These are phyloP conservation scores for Lipophrys pholis DNA, from an alignment of 2,113 vertebrate species.

Conservation along the genomic window DNA sequence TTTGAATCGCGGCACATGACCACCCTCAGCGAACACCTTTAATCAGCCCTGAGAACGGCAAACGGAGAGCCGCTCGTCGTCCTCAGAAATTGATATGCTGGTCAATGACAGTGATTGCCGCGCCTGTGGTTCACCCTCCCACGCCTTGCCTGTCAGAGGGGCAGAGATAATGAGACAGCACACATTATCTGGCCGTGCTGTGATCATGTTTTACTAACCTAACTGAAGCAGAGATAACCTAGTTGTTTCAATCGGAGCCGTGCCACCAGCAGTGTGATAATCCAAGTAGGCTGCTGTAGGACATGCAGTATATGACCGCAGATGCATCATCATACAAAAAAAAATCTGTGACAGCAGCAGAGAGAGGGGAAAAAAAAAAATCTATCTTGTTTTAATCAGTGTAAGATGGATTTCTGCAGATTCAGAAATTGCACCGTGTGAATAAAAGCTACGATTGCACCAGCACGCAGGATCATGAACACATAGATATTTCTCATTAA, in stretches of 20 bases:
- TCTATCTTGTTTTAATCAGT: slow-evolving; percentile 53
- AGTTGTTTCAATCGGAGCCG: slow-evolving; percentile 23
- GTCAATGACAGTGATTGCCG: slow-evolving; percentile 60
- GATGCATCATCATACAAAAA: slow-evolving; percentile 39
- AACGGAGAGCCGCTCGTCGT: slow-evolving; percentile 5
- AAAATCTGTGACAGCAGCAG: slow-evolving; percentile 5
- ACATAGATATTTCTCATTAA: slow-evolving; percentile 16
- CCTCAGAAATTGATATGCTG: slow-evolving; percentile 42
- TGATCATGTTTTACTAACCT: slow-evolving; percentile 52
- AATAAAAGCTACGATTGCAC: slow-evolving; percentile 24
- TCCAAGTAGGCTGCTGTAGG: neutral
- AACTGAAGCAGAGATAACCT: slow-evolving; percentile 40
- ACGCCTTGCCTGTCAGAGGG: slow-evolving; percentile 39
- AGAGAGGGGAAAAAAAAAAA: slow-evolving; percentile 10
- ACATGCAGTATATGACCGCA: slow-evolving; percentile 7
- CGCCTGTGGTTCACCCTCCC: slow-evolving; percentile 39
- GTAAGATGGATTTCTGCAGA: slow-evolving; percentile 41
- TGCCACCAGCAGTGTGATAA: slow-evolving; percentile 10
- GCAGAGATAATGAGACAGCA: slow-evolving; percentile 55
- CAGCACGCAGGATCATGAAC: neutral
- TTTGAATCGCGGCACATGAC: slow-evolving; percentile 11
- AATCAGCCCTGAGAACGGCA: slow-evolving; percentile 16
- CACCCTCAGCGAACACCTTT: neutral
- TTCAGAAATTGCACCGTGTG: slow-evolving; percentile 17
- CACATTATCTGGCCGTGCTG: slow-evolving; percentile 35